phyloP scores from a whole-genome alignment of 1,140 invertebrate species.

The Rhyacophila brunnea region DNA sequence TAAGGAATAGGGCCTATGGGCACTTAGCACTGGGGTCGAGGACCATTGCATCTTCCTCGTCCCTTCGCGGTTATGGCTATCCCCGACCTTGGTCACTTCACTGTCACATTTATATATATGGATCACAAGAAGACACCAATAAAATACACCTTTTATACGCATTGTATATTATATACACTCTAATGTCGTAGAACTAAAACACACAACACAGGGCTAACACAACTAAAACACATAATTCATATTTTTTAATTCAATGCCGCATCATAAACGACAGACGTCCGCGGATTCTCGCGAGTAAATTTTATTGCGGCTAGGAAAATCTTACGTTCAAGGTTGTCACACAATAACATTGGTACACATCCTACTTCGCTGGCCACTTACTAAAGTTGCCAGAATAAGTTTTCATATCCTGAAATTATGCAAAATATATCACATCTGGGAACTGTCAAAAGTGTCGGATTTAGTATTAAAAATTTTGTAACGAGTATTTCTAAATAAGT shows the following conservation, averaged over 20 bases:
- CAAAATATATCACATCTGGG: too few species aligned
- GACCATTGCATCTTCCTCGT: conserved; percentile 11
- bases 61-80: conserved; percentile 3
- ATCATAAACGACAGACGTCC: conserved; percentile 12
- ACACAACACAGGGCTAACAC: conserved; percentile 7
- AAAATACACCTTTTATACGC: conserved; percentile 17
- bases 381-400: conserved; percentile 9
- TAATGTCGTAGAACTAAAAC: conserved; percentile 18
- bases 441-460: too few species aligned
- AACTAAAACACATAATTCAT: conserved; percentile 12
- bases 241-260: conserved; percentile 9
- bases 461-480: too few species aligned
- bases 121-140: conserved; percentile 18
- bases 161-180: conserved; percentile 17
- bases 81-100: conserved; percentile 18
- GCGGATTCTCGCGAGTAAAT: conserved; percentile 18
- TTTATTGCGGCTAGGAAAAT: conserved; percentile 22
- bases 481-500: too few species aligned
- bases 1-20: conserved; percentile 18
- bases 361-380: too few species aligned
- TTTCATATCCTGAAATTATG: too few species aligned
- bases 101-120: conserved; percentile 22
- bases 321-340: conserved; percentile 20
- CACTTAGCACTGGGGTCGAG: background rate
- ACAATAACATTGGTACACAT: background rate